These are phyloP conservation scores for Lagopus muta DNA, from an alignment of 2,113 vertebrate genomes.

Conservation along the genomic window DNA sequence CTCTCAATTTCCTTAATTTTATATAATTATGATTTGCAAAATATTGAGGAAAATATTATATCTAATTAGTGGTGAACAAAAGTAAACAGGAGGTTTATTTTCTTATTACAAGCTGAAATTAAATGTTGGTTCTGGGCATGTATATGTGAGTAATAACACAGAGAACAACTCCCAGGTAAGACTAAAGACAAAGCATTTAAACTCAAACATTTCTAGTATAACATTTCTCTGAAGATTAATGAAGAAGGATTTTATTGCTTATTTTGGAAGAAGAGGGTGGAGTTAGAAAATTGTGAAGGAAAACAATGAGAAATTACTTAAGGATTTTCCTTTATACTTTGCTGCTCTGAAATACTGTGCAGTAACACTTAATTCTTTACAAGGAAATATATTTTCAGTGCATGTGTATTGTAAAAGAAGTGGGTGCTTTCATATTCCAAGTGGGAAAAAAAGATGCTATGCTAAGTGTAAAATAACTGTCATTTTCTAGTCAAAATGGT, in stretches of 20 bases:
- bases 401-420: neutral
- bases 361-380: neutral
- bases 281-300: neutral
- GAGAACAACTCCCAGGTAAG: neutral
- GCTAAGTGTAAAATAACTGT: neutral
- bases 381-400: neutral
- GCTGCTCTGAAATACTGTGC: neutral
- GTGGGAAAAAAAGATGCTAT: neutral
- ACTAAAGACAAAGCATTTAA: neutral
- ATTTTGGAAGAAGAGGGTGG: neutral
- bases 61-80: slow-evolving; percentile 65
- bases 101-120: slow-evolving; percentile 35
- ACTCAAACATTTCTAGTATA: neutral
- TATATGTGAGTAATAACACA: neutral
- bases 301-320: neutral
- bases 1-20: slow-evolving; percentile 61
- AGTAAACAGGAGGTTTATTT: slow-evolving; percentile 46
- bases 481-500: neutral
- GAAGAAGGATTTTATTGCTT: neutral
- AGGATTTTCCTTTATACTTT: neutral
- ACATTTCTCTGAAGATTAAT: neutral
- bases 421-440: neutral
- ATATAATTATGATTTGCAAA: slow-evolving; percentile 62
- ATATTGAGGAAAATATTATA: slow-evolving; percentile 44
- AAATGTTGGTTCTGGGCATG: slow-evolving; percentile 12